Base-by-base conservation (phyloP, 2,888 invertebrate species). In the Catocala nupta region DNA sequence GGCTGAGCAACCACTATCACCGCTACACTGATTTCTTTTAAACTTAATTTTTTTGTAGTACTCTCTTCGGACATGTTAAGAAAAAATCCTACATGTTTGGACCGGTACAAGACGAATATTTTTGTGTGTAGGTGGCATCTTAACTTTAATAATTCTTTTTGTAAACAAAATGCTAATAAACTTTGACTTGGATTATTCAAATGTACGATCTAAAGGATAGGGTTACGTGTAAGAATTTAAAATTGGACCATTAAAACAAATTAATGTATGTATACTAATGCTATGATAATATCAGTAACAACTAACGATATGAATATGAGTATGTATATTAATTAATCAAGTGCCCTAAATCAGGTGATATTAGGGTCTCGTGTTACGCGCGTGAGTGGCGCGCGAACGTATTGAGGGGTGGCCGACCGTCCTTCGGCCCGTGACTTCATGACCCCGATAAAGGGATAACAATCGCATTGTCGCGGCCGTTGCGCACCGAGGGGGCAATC, bases 21-120 rank as follows among this genome's bases (percentile, higher is more conserved):
- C 92, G 92, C 92, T 92, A 93, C 93, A 93, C 90, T 90, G 93
- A 94, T 94, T 94, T 94, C 92, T 93, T 93, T 90, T 92, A 88
- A 84, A 91, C 89, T 87, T 83, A 83, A 81, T 88, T 91, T 92
- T 93, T 93, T 93, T 91, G 83, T 90, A 84, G 85, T 88, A 89
- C 88, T 87, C 88, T 89, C 90, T 87, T 92, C 86, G 91, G 92
- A 89, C 90, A 87, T 85, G 83, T 82, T 75, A 84, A 84, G 85
- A 92, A 93, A 93, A 94, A 93, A 92, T 84, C 81, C 78, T 90
- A 91, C 93, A 90, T 90, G 93, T 93, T 91, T 90, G 88, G 86
- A 94, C 93, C 88, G 89, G 93, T 92, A 92, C 81, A 83, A 88
- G 84, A 77, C 83, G 87, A 84, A 88, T 88, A 90, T 90, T 89